phyloP scores from a whole-genome alignment of 1,140 invertebrate genomes.

The Bombus sibiricus region DNA sequence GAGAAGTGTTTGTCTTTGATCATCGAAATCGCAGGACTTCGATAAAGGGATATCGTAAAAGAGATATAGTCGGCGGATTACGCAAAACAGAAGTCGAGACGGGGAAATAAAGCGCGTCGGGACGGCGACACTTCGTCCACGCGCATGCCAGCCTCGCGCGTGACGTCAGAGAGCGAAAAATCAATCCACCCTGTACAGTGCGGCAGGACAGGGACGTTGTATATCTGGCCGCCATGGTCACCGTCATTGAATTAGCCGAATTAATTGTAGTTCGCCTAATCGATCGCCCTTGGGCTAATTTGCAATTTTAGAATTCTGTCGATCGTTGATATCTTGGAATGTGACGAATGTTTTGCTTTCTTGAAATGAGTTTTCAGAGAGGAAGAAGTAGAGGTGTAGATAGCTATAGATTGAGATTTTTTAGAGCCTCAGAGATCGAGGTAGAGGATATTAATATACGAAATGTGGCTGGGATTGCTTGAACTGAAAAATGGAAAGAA shows the following conservation, averaged over 20 bases:
- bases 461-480: background rate
- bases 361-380: background rate
- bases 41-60: background rate
- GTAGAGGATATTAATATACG: background rate
- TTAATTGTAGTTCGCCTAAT: constrained; percentile 24
- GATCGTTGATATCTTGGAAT: background rate
- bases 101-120: constrained; percentile 2
- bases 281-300: constrained; percentile 9
- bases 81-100: background rate
- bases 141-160: constrained; percentile 70
- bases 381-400: background rate
- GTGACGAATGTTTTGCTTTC: background rate
- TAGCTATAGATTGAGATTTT: background rate
- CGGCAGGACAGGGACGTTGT: constrained; percentile 35
- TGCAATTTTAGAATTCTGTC: constrained; percentile 19
- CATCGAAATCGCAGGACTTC: constrained; percentile 9
- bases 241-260: constrained; percentile 34
- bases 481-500: constrained; percentile 18
- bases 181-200: constrained; percentile 71
- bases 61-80: background rate
- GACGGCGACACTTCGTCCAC: constrained; percentile 21
- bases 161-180: constrained; percentile 76
- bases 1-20: background rate
- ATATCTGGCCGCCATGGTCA: constrained; percentile 21
- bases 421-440: background rate